Base-by-base conservation (phyloP, 2,888 invertebrate species). In the Alcis repandata region DNA sequence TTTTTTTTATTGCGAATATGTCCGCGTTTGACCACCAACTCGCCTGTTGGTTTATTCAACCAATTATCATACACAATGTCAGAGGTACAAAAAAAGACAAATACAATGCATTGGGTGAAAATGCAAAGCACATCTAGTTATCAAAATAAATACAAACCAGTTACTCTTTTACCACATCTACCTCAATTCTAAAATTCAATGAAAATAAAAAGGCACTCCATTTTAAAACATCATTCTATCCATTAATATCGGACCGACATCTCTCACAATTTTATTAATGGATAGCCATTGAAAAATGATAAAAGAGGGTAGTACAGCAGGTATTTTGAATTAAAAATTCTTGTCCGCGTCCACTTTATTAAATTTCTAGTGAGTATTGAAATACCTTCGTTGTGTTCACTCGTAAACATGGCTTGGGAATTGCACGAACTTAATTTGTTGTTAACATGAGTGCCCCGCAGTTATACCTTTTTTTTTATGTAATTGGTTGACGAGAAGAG, bases 291-390 rank as follows among this genome's bases (percentile, higher is more conserved):
- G 52, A 38, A 52, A 51, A 40, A 59, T 51, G 22, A 54, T 54
- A 54, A 61, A 45, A 61, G 17, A 48, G 22, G 13, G 41, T 1
- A 36, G 48, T 13, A 15, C 40, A 48, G 19, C 40, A 52, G 40
- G 61, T 11, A 61, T 61, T 61, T 41, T 48, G n/a, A 48, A 40
- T 61, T 48, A 54, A 48, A 58, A 54, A 54, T 60, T 60, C 54
- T 54, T 61, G 27, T 54, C 32, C 8, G 20, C 38, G 40, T 41
- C 27, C 54, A 19, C 48, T 48, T 48, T 61, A 48, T 38, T 54
- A 54, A 61, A 61, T 46, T 61, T 61, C 41, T 20, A 19, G 32
- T 32, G 15, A n/a, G 22, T n/a, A 52, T 51, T 17, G 36, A 36
- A 49, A 17, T 51, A 13, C 36, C 48, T 27, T 32, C 10, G 27